Conservation (phyloP, 2,888 invertebrate genomes). For the Eumerus sabulonum region DNA sequence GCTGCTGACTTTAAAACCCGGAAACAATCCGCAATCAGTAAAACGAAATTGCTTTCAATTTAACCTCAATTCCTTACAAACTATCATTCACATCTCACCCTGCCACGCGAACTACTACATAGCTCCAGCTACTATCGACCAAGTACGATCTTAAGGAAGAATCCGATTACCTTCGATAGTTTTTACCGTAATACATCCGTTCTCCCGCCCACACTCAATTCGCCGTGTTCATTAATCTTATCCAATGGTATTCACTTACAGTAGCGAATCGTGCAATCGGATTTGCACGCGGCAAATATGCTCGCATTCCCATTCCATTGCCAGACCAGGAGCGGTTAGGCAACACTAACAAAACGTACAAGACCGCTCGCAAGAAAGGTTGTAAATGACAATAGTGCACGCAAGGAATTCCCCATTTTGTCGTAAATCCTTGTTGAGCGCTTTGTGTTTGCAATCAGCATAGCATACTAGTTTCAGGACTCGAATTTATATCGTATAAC, state of each 20-base stretch:
- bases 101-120: too few relatives aligned
- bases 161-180: neutral
- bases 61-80: too few relatives aligned
- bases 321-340: neutral
- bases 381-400: constrained; percentile 58
- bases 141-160: neutral
- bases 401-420: constrained; percentile 54
- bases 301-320: constrained; percentile 44
- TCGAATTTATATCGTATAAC: constrained; percentile 52
- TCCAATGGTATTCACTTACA: constrained; percentile 45
- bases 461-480: constrained; percentile 1
- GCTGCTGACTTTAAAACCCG: too few relatives aligned
- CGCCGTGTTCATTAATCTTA: constrained; percentile 63
- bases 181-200: constrained; percentile 11
- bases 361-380: constrained; percentile 19
- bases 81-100: too few relatives aligned
- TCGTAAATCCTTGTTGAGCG: constrained; percentile 47
- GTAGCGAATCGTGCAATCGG: constrained; percentile 41
- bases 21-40: too few relatives aligned
- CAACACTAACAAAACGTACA: neutral
- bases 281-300: constrained; percentile 57
- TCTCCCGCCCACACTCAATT: constrained; percentile 8
- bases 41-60: too few relatives aligned
- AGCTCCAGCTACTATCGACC: neutral
- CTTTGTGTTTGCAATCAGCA: constrained; percentile 9